These are phyloP conservation scores for Ciona savignyi DNA, from an alignment of 23 tunicate genomes.

Conservation along the genomic window DNA sequence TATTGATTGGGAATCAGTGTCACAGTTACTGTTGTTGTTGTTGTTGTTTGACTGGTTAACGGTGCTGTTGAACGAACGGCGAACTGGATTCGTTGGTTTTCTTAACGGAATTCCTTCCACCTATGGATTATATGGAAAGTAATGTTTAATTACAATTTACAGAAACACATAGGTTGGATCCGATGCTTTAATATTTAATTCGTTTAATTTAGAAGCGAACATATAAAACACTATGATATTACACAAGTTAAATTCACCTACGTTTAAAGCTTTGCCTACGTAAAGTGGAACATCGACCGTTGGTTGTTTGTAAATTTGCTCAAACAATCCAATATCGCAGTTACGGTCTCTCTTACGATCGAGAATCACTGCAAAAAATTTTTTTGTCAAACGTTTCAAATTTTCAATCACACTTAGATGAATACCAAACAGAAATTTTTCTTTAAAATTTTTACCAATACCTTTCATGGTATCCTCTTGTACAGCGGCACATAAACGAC, in stretches of 20 bases:
- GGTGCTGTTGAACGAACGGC: slow-evolving; percentile 35
- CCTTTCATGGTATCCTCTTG: slow-evolving; percentile 95
- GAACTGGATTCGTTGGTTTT: slow-evolving; percentile 24
- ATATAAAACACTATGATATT: no score
- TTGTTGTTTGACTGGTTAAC: slow-evolving; percentile 10
- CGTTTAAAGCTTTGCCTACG: slow-evolving; percentile 81
- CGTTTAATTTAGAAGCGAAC: no score
- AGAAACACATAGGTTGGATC: no score
- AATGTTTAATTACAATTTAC: no score
- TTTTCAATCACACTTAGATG: no score
- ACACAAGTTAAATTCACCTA: slow-evolving; percentile 6
- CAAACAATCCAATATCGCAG: slow-evolving; percentile 80
- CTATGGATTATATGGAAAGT: no score
- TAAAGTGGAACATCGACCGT: slow-evolving; percentile 83
- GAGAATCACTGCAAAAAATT: slow-evolving; percentile 61
- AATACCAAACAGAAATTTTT: no score
- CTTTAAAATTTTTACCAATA: no score
- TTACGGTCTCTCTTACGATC: slow-evolving; percentile 82
- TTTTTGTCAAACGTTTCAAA: no score
- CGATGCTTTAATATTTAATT: no score
- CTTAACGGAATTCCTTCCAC: slow-evolving; percentile 39
- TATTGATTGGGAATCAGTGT: background rate
- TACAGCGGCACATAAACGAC: slow-evolving; percentile 58
- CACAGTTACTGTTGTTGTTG: slow-evolving; percentile 8
- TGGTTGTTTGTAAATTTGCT: slow-evolving; percentile 67